phyloP scores from a whole-genome alignment of 92 coral and sea anemone species.

The Palythoa heliodiscus region DNA sequence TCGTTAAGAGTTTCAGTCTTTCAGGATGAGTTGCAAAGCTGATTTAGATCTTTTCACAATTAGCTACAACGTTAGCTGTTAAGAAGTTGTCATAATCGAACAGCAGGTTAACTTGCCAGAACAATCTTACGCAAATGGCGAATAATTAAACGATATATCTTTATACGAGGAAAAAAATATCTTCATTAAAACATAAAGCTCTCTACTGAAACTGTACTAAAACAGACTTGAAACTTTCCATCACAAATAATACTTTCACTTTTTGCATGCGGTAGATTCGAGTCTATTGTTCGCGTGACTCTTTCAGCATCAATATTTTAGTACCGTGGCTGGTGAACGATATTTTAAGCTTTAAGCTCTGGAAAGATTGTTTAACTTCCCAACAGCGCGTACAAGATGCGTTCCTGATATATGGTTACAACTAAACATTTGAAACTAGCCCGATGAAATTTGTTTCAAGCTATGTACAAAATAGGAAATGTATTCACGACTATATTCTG shows the following conservation, averaged over 20 bases:
- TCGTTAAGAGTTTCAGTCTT: background rate
- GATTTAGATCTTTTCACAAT: slow-evolving; percentile 16
- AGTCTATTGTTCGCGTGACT: slow-evolving; percentile 50
- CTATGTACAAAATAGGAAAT: slow-evolving; percentile 27
- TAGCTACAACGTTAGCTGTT: background rate
- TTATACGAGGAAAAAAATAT: background rate
- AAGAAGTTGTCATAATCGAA: background rate
- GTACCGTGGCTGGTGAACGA: slow-evolving; percentile 23
- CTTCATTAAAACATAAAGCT: background rate
- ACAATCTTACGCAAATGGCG: background rate
- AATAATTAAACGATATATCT: background rate
- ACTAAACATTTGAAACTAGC: background rate
- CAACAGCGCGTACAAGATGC: slow-evolving; percentile 19
- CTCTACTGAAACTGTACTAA: slow-evolving; percentile 24
- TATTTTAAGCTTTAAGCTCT: background rate
- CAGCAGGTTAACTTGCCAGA: slow-evolving; percentile 16
- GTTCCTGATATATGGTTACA: slow-evolving; percentile 10
- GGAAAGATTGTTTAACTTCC: slow-evolving; percentile 42
- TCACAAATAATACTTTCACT: slow-evolving; percentile 8
- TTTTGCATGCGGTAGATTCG: slow-evolving; percentile 26
- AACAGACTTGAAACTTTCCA: background rate
- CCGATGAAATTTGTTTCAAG: background rate
- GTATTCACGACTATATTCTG: slow-evolving; percentile 8
- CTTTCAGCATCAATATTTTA: slow-evolving; percentile 44
- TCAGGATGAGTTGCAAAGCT: background rate